A percentile compares a stretch with the other conserved stretches of the same genome.
phyloP scores from a whole-genome alignment of 2,888 invertebrate genomes.

The Bugula neritina region DNA sequence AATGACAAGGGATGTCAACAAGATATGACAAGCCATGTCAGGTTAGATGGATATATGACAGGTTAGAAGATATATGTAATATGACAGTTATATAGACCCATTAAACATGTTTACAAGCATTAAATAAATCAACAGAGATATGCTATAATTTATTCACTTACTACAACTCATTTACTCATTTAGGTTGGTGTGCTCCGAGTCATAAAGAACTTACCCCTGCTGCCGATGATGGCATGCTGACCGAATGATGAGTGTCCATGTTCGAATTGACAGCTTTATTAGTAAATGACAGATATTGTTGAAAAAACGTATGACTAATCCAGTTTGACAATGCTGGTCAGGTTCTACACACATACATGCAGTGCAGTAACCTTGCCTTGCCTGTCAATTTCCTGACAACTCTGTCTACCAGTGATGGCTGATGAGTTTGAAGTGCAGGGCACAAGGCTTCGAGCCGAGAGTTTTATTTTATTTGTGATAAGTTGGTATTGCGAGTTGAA shows the following conservation, averaged over 20 bases:
- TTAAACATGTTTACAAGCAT: constrained; percentile 12
- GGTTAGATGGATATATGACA: constrained; percentile 23
- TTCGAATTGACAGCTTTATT: not conserved
- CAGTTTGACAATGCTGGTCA: not conserved
- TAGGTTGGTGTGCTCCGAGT: not conserved
- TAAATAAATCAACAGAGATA: not conserved
- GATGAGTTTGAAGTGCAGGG: too few relatives aligned
- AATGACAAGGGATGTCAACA: constrained; percentile 27
- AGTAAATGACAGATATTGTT: not conserved
- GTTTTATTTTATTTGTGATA: not conserved
- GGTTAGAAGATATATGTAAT: constrained; percentile 17
- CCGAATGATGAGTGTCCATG: constrained; percentile 12
- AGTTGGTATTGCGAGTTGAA: not conserved
- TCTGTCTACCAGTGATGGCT: not conserved
- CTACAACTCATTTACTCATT: not conserved
- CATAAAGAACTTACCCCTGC: not conserved
- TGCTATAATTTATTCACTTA: not conserved
- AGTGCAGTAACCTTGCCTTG: not conserved
- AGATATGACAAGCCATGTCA: constrained; percentile 26
- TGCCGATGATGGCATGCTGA: not conserved
- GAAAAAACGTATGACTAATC: not conserved
- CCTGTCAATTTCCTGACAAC: not conserved
- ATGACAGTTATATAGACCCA: constrained; percentile 19
- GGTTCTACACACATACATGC: not conserved
- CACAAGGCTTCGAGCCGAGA: not conserved